phyloP scores from a whole-genome alignment of 2,113 vertebrate species.

The Mionectes macconnelli region DNA sequence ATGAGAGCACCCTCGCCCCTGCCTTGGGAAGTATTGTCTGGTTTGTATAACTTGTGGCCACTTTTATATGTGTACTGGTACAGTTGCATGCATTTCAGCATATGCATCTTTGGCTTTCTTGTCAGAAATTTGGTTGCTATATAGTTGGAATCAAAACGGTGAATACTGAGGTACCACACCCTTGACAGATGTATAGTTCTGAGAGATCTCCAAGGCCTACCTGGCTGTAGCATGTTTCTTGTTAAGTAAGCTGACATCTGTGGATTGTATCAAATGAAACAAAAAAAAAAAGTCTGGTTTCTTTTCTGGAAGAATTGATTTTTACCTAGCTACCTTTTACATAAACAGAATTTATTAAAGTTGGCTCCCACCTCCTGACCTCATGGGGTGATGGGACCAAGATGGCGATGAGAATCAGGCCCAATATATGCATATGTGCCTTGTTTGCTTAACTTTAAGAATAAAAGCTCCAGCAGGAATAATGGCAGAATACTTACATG shows the following conservation, averaged over 20 bases:
- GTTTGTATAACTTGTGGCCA: not conserved
- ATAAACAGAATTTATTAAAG: not conserved
- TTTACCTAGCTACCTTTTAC: not conserved
- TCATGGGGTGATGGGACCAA: not conserved
- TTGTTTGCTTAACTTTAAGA: not conserved
- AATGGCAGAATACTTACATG: not conserved
- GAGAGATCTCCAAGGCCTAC: not conserved
- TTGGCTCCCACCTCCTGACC: not conserved
- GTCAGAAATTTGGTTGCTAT: not conserved
- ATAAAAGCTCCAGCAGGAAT: not conserved
- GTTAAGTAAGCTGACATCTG: not conserved
- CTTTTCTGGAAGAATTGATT: not conserved
- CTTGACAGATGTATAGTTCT: not conserved
- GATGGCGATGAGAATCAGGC: not conserved
- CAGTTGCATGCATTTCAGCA: not conserved
- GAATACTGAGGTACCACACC: not conserved
- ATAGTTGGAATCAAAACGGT: not conserved
- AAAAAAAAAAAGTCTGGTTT: not conserved
- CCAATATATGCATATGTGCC: not conserved
- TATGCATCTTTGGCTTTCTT: not conserved
- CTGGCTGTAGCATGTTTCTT: not conserved
- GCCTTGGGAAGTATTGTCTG: not conserved
- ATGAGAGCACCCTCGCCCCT: not conserved
- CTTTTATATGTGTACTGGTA: not conserved
- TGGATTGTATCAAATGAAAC: not conserved